Base-by-base conservation (phyloP, 2,797 vertebrate genomes). In the Saguinus oedipus region DNA sequence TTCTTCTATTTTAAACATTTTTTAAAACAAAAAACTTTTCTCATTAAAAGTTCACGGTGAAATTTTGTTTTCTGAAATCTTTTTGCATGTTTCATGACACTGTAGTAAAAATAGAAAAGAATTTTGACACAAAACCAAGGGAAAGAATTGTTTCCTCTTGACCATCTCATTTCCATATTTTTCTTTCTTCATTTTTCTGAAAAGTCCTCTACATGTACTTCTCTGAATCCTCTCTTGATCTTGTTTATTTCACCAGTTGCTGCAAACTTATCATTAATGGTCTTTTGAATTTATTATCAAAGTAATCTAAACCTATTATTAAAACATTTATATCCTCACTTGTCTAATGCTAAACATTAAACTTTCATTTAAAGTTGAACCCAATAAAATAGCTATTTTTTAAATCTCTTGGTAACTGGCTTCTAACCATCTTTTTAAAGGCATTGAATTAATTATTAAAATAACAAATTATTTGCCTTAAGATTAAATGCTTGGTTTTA, bases 401-500 rank as follows among this genome's bases (percentile, higher is more conserved):
- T 92, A 95, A 95, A 90, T n/a, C n/a, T 95, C 85, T 91, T 88
- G 48, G 70, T 90, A 93, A 97, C 59, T 86, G 44, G 9, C 44
- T 97, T 93, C 83, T 90, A 90, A 76, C 46, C 59, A 76, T 96
- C 55, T 36, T 95, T 92, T 95, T 94, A 53, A 90, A 91, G 57
- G 36, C 88, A 27, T 59, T 74, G 55, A 74, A 96, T 97, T 95
- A 97, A 97, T 97, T 96, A 97, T 97, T 97, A 95, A 97, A 95
- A 90, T 92, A 90, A 86, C 44, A 92, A 81, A 96, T 93, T 94
- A 94, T 97, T 96, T 95, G 93, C 88, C 57, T 96, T 95, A 85
- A 97, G 80, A 97, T 95, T 92, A 96, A 96, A 79, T 88, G 92
- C 95, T 88, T 94, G 68, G 36, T 90, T 95, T 92, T 96, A 75